Evolutionary conservation across 2,113 vertebrate genomes (phyloP).

Genomic region (Euleptes europaea): DNA sequence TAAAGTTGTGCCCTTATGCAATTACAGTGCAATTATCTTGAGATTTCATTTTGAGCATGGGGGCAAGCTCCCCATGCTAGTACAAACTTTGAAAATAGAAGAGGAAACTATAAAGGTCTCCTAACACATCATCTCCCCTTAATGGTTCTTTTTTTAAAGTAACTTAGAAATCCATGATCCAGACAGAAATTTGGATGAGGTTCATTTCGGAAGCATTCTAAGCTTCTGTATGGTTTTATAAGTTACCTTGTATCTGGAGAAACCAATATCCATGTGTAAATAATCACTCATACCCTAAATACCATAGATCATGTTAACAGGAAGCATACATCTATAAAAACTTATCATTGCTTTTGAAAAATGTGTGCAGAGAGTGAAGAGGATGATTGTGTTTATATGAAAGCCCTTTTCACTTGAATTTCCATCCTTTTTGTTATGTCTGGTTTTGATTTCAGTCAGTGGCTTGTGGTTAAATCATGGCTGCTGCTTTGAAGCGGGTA

Average conservation of each 20-base stretch:
- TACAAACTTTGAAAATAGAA: too few species aligned
- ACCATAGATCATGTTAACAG: not conserved
- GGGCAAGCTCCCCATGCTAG: too few species aligned
- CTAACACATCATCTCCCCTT: too few species aligned
- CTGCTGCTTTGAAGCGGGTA: not conserved
- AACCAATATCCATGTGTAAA: not conserved
- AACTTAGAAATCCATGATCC: too few species aligned
- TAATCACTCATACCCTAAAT: not conserved
- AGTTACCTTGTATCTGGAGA: not conserved
- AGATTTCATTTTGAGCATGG: too few species aligned
- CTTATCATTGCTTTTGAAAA: not conserved
- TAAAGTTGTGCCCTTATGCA: too few species aligned
- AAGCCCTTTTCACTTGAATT: slow-evolving; percentile 20
- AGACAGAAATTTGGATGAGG: too few species aligned
- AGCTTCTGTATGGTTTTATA: not conserved
- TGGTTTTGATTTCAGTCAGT: slow-evolving; percentile 5
- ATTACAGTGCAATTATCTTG: too few species aligned
- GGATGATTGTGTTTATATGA: slow-evolving; percentile 14
- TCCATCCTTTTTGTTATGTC: not conserved
- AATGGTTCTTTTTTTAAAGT: too few species aligned
- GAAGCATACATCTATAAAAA: not conserved
- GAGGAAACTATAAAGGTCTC: too few species aligned
- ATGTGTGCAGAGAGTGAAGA: slow-evolving; percentile 13
- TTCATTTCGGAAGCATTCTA: not conserved
- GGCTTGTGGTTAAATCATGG: not conserved